Percentiles rank a stretch among this genome's conserved stretches.
These are phyloP conservation scores for Alectoris magna DNA, from an alignment of 2,797 vertebrate genomes.

Conservation along the genomic window DNA sequence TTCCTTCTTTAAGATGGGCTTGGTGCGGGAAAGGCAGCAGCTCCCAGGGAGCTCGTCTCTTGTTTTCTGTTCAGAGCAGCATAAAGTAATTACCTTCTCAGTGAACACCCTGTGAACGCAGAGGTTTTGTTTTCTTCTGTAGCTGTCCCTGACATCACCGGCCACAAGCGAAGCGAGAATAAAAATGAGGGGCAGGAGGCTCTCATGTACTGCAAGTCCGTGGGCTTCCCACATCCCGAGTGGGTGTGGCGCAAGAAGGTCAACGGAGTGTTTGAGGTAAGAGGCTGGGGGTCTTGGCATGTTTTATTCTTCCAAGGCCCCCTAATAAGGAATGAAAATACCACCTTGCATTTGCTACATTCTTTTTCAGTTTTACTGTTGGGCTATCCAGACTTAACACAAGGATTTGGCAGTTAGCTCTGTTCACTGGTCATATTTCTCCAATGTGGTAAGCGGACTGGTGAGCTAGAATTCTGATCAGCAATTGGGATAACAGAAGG, in stretches of 20 bases:
- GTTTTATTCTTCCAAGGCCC: rapidly evolving
- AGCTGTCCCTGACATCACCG: conserved; percentile 92
- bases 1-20: background rate
- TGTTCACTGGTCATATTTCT: background rate
- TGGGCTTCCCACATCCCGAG: conserved; percentile 93
- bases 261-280: conserved; percentile 84
- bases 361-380: background rate
- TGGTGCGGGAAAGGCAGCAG: background rate
- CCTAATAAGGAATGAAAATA: rapidly evolving
- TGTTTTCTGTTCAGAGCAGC: background rate
- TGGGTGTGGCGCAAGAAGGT: conserved; percentile 93
- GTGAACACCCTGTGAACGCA: background rate
- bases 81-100: background rate
- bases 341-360: background rate
- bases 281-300: background rate
- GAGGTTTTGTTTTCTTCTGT: background rate
- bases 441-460: background rate
- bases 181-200: conserved; percentile 96
- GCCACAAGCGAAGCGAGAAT: conserved; percentile 97
- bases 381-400: background rate
- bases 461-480: background rate
- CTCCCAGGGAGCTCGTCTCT: background rate
- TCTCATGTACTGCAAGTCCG: conserved; percentile 93
- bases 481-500: background rate
- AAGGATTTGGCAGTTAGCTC: background rate